phyloP scores from a whole-genome alignment of 2,797 vertebrate genomes.

The Gila robusta region DNA sequence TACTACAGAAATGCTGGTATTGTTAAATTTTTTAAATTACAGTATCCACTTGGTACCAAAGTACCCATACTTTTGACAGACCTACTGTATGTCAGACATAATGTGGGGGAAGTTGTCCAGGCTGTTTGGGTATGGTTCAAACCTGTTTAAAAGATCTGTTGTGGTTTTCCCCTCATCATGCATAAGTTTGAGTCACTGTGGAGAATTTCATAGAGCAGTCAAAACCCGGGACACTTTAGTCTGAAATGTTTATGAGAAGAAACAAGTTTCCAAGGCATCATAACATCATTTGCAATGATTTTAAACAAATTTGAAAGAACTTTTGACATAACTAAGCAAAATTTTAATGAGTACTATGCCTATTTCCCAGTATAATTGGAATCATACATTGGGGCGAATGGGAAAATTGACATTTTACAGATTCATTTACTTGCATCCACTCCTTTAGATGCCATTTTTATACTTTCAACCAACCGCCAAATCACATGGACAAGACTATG shows the following conservation, averaged over 20 bases:
- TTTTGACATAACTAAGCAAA: background rate
- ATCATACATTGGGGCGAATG: background rate
- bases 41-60: background rate
- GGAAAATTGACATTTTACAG: background rate
- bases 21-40: background rate
- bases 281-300: background rate
- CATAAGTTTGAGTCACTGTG: background rate
- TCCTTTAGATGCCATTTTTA: background rate
- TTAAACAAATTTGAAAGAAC: constrained; percentile 22
- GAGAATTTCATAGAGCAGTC: background rate
- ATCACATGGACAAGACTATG: background rate
- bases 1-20: background rate
- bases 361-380: background rate
- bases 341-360: background rate
- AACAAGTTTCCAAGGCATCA: constrained; percentile 20
- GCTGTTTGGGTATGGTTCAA: background rate
- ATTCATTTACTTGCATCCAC: background rate
- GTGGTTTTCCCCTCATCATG: constrained; percentile 21
- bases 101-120: background rate
- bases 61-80: background rate
- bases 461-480: too few species aligned
- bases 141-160: constrained; percentile 6
- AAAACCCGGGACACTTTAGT: constrained; percentile 8
- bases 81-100: background rate
- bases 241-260: constrained; percentile 13